Evolutionary conservation across 2,797 vertebrate species (phyloP).

Genomic region (Lophotriccus pileatus): DNA sequence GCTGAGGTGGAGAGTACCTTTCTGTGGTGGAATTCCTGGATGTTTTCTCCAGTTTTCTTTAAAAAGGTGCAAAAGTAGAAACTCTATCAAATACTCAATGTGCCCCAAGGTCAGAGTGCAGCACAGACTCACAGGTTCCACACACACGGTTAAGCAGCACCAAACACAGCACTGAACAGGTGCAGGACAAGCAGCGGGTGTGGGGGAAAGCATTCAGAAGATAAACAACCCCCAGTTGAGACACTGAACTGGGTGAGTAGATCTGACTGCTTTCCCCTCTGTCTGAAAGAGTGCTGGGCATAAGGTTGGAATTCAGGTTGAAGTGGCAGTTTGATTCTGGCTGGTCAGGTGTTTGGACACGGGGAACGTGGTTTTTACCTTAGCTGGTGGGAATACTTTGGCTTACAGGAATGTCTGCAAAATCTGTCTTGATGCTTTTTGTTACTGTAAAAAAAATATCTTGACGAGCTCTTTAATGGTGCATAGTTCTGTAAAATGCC

Average conservation of each 20-base stretch:
- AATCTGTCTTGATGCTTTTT: neutral
- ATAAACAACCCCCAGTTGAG: neutral
- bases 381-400: neutral
- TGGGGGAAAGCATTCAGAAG: neutral
- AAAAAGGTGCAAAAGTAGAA: neutral
- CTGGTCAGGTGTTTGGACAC: neutral
- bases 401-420: neutral
- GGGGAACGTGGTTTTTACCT: neutral
- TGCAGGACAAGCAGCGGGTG: fast-evolving
- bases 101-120: neutral
- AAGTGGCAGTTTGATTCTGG: neutral
- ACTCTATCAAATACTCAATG: neutral
- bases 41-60: neutral
- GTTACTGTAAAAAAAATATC: neutral
- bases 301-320: neutral
- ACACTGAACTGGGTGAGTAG: neutral
- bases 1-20: neutral
- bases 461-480: neutral
- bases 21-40: neutral
- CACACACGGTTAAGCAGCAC: neutral
- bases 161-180: neutral
- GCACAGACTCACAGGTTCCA: neutral
- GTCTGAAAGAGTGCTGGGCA: neutral
- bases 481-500: neutral
- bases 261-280: neutral